phyloP scores from a whole-genome alignment of 2,888 invertebrate genomes.

The Atrina japonica region DNA sequence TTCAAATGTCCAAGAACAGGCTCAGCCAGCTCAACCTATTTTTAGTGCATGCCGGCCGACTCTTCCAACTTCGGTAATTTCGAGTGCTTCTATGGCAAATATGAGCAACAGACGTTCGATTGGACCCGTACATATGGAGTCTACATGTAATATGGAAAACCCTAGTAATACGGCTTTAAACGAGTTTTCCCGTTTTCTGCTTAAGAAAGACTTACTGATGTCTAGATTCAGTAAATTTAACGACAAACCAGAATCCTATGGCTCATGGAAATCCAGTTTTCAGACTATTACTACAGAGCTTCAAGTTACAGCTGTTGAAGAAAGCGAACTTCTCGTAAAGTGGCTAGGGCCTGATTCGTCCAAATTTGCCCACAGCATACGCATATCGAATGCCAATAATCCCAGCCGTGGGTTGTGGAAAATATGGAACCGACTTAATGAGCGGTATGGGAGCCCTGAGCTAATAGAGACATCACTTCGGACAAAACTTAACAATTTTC shows the following conservation, averaged over 20 bases:
- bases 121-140: too few relatives aligned
- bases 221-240: conserved; percentile 20
- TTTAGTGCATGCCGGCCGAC: too few relatives aligned
- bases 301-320: conserved; percentile 28
- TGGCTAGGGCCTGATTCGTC: background rate
- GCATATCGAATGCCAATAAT: background rate
- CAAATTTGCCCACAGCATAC: conserved; percentile 2
- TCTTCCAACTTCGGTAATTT: too few relatives aligned
- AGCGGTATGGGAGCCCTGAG: background rate
- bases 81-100: too few relatives aligned
- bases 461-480: background rate
- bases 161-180: too few relatives aligned
- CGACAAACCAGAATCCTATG: conserved; percentile 15
- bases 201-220: conserved; percentile 26
- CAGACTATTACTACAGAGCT: conserved; percentile 12
- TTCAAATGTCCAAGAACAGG: too few relatives aligned
- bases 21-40: too few relatives aligned
- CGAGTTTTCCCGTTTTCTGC: too few relatives aligned
- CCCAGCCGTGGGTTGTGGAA: conserved; percentile 1
- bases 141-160: too few relatives aligned
- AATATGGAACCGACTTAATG: conserved; percentile 3
- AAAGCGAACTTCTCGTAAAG: conserved; percentile 13
- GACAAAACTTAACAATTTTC: background rate
- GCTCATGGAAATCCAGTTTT: conserved; percentile 26
- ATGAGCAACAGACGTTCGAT: too few relatives aligned